phyloP scores from a whole-genome alignment of 2,888 invertebrate genomes.

The Caenorhabditis drosophilae region DNA sequence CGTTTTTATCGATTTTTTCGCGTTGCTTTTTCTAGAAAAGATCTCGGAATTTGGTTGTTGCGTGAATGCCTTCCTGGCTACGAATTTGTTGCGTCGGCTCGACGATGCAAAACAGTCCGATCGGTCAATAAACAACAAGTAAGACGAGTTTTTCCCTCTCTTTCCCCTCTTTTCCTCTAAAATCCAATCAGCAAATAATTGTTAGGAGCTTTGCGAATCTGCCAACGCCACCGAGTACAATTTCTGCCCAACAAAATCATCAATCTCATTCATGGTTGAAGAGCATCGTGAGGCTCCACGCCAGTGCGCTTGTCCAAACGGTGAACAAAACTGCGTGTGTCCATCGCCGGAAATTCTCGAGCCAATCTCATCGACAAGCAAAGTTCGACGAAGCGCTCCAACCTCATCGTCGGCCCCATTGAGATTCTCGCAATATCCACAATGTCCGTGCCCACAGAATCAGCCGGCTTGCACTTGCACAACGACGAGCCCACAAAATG shows the following conservation, averaged over 20 bases:
- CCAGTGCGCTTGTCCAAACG: slow-evolving; percentile 65
- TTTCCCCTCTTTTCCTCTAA: too few species aligned
- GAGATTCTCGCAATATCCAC: slow-evolving; percentile 54
- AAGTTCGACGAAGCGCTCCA: slow-evolving; percentile 51
- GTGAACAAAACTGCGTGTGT: slow-evolving; percentile 63
- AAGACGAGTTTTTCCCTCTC: too few species aligned
- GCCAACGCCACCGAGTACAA: slow-evolving; percentile 60
- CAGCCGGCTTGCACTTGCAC: slow-evolving; percentile 56
- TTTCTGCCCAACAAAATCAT: slow-evolving; percentile 60
- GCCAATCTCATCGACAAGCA: slow-evolving; percentile 46
- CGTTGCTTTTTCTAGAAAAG: slow-evolving; percentile 50
- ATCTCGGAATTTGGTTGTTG: slow-evolving; percentile 67
- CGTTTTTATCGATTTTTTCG: background rate
- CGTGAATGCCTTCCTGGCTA: slow-evolving; percentile 65
- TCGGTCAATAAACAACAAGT: slow-evolving; percentile 62
- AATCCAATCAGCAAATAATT: background rate
- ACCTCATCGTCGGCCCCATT: too few species aligned
- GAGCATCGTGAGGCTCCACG: slow-evolving; percentile 62
- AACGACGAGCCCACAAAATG: slow-evolving; percentile 47
- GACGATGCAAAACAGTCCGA: slow-evolving; percentile 62
- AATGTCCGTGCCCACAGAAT: slow-evolving; percentile 55
- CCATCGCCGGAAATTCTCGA: slow-evolving; percentile 65
- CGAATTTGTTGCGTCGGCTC: slow-evolving; percentile 64
- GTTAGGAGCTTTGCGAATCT: slow-evolving; percentile 59
- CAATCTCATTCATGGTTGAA: slow-evolving; percentile 58